Base-by-base conservation (phyloP, 2,888 invertebrate species). In the Chloroclystis v-ata region DNA sequence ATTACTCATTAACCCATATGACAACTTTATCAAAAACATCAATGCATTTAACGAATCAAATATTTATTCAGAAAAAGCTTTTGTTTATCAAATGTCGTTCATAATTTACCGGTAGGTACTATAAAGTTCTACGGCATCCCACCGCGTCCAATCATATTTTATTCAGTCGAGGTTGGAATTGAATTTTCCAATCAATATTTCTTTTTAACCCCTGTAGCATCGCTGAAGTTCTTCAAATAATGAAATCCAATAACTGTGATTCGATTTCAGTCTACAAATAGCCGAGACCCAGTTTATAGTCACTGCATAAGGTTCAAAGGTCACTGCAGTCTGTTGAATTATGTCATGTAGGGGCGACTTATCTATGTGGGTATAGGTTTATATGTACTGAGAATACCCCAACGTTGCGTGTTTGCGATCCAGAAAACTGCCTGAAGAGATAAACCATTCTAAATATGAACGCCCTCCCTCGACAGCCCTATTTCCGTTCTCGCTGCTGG, bases 201-300 rank as follows among this genome's bases (percentile, higher is more conserved):
- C 16, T n/a, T 16, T 14, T 14, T 33, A 33, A 42, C 26, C 16
- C 30, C n/a, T 16, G 16, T 32, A 32, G 14, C 20, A 33, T 25
- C 8, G 6, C 7, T 20, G 11, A 37, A 41, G 29, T 8, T 39
- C 35, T 37, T 41, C 39, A 47, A 45, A 47, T 37, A 16, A 40
- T 28, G 30, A 43, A 52, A 51, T 32, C 32, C 46, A 48, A 53
- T 49, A 40, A 53, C 52, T 49, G 58, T 50, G 52, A 65, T 62
- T 51, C 43, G 47, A 61, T 59, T 60, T 52, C 45, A 49, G 59
- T 68, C 68, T 61, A 59, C 65, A 56, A 77, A 76, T 75, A 78
- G 67, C 59, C 48, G 47, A 69, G 67, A 71, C 70, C 75, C 67
- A 72, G 65, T 69, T 77, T 59, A 20, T 2, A 67, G 59, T 66